Evolutionary conservation across 2,113 vertebrate species (phyloP), one percentile per base, ranked within the genome.

Genomic region (Canis aureus): DNA sequence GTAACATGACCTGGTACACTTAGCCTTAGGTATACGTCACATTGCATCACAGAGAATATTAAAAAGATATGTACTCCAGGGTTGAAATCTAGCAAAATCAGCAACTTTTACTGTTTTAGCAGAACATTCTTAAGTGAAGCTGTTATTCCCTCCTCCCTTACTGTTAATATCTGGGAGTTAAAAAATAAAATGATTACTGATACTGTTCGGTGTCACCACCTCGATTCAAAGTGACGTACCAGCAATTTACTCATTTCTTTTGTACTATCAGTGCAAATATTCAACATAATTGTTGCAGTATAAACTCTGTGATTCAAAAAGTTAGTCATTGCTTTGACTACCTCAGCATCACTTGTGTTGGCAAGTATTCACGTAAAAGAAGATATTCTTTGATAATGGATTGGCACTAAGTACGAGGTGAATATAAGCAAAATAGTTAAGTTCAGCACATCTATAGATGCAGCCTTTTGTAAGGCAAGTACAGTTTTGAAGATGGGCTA

Each of bases 351-450:
- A 53, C 25, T 64, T 87, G 49, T 49, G 13, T 86, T 66, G 66
- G 23, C 29, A 87, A 91, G 73, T 11, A 81, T 74, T 96, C 35
- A 66, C 17, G 32, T 85, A 80, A 96, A 94, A 57, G 64, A 79
- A 78, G 62, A 43, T 64, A 80, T n/a, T 64, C 22, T 93, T 93
- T 10, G 7, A 29, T 64, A 57, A 67, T 35, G 20, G 51, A 27
- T 67, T 80, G 81, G 25, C 60, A n/a, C 62, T 35, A n/a, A 89
- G 17, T 29, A 62, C 16, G 22, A 64, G 60, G n/a, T 57, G 53
- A 71, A 69, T 55, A 35, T 35, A n/a, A 82, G 51, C 23, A 53
- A 67, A 88, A 60, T 51, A n/a, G 15, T 13, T 43, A 27, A 20
- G 76, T 29, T 3, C 67, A 86, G 73, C 19, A 19, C 25, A 59